These are phyloP conservation scores for Acanthaster planci DNA, from an alignment of 35 echinoderm and acorn worm genomes.

Conservation along the genomic window DNA sequence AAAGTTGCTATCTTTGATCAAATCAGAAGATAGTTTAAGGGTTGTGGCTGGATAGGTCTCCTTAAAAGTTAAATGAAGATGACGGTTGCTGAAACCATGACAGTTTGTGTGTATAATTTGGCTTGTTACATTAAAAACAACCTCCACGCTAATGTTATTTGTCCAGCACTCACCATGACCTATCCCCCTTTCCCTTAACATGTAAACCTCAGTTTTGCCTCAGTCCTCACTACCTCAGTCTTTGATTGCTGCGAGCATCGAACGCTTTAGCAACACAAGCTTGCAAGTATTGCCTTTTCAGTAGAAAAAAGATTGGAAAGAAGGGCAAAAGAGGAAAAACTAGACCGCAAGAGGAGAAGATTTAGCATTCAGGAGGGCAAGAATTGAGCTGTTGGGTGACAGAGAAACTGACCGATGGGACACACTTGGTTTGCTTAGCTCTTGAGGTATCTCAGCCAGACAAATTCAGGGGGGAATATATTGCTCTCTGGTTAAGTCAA, in stretches of 20 bases:
- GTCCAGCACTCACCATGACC: not conserved
- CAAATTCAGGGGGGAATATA: not conserved
- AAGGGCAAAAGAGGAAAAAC: not conserved
- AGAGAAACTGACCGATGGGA: not conserved
- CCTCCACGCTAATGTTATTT: not conserved
- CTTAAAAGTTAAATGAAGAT: no score
- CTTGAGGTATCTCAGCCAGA: conserved; percentile 9
- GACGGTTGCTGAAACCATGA: no score
- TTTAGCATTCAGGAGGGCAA: not conserved
- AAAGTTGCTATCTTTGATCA: no score
- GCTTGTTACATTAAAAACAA: conserved; percentile 3
- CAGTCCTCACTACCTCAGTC: not conserved
- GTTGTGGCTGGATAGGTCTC: no score
- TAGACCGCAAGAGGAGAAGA: not conserved
- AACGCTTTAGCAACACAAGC: no score
- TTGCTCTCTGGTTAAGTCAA: conserved; percentile 29
- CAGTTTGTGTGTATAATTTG: no score
- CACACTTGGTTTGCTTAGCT: conserved; percentile 4
- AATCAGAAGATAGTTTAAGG: no score
- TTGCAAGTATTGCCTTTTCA: no score
- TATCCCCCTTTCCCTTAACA: not conserved
- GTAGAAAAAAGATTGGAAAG: no score
- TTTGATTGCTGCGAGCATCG: no score
- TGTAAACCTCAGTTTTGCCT: not conserved
- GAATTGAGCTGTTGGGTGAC: not conserved